phyloP scores from a whole-genome alignment of 2,797 vertebrate species.

The Staurois parvus region DNA sequence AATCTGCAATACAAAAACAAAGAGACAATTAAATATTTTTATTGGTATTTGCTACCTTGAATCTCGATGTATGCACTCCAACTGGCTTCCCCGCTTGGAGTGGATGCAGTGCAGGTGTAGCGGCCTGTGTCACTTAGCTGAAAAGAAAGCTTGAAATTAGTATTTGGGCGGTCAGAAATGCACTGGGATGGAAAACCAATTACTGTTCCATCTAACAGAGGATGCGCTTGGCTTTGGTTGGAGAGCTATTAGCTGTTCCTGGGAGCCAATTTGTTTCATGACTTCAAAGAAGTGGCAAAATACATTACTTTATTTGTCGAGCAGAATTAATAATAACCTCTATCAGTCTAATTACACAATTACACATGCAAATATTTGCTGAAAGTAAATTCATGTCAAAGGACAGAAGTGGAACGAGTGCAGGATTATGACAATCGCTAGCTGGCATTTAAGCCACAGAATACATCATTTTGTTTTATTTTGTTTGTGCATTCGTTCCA shows the following conservation, averaged over 20 bases:
- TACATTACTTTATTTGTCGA: slow-evolving; percentile 49
- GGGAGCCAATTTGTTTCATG: slow-evolving; percentile 40
- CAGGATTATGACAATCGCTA: background rate
- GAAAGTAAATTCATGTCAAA: slow-evolving; percentile 52
- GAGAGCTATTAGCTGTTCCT: slow-evolving; percentile 48
- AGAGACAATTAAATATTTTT: background rate
- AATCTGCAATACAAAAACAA: background rate
- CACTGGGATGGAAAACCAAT: slow-evolving; percentile 69
- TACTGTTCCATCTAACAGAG: slow-evolving; percentile 53
- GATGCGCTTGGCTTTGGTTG: slow-evolving; percentile 32
- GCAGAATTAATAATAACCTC: slow-evolving; percentile 54
- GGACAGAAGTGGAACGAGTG: slow-evolving; percentile 6
- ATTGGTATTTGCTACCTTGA: slow-evolving; percentile 82
- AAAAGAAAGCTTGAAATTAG: slow-evolving; percentile 65
- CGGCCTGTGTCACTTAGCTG: slow-evolving; percentile 94
- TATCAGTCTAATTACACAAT: slow-evolving; percentile 59
- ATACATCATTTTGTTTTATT: background rate
- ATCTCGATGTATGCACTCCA: slow-evolving; percentile 96
- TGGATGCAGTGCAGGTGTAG: slow-evolving; percentile 94
- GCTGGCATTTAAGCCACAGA: background rate
- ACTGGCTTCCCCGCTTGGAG: slow-evolving; percentile 93
- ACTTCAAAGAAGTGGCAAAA: slow-evolving; percentile 54
- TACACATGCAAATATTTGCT: slow-evolving; percentile 52
- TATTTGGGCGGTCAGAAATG: slow-evolving; percentile 68
- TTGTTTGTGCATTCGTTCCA: background rate